A percentile compares a stretch with the other conserved stretches of the same genome.
Conservation (phyloP, 2,888 invertebrate genomes). For the Diachrysia chrysitis region DNA sequence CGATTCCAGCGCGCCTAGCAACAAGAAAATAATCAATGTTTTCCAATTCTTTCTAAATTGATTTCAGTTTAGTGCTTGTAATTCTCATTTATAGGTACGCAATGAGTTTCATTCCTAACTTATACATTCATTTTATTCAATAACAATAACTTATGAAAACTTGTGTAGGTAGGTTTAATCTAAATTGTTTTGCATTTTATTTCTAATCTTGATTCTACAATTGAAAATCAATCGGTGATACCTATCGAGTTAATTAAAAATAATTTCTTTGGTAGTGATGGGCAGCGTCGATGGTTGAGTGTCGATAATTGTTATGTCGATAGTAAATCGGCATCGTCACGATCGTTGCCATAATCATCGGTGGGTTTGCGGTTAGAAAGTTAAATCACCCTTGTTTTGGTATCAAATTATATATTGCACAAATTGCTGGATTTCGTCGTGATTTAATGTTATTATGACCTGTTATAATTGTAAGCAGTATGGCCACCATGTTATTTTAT, state of each 20-base stretch:
- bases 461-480: constrained; percentile 30
- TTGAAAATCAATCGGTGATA: constrained; percentile 26
- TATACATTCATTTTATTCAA: constrained; percentile 8
- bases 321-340: constrained; percentile 54
- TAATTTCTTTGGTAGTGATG: constrained; percentile 58
- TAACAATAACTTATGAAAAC: constrained; percentile 8
- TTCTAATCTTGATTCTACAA: constrained; percentile 28
- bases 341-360: constrained; percentile 65
- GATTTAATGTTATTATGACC: constrained; percentile 44
- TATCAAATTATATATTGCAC: constrained; percentile 73
- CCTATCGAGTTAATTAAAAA: constrained; percentile 26
- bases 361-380: constrained; percentile 79
- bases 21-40: constrained; percentile 56
- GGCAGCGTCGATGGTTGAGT: constrained; percentile 32
- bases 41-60: constrained; percentile 56
- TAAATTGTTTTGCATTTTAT: constrained; percentile 8
- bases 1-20: constrained; percentile 54
- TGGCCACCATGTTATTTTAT: background rate
- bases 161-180: background rate
- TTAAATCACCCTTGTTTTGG: constrained; percentile 71
- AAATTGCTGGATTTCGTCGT: constrained; percentile 64
- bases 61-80: constrained; percentile 55
- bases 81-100: constrained; percentile 30
- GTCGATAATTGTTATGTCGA: constrained; percentile 53
- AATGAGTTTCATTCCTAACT: constrained; percentile 9